Evolutionary conservation across 2,888 invertebrate genomes (phyloP).

Genomic region (Ligdia adustata): DNA sequence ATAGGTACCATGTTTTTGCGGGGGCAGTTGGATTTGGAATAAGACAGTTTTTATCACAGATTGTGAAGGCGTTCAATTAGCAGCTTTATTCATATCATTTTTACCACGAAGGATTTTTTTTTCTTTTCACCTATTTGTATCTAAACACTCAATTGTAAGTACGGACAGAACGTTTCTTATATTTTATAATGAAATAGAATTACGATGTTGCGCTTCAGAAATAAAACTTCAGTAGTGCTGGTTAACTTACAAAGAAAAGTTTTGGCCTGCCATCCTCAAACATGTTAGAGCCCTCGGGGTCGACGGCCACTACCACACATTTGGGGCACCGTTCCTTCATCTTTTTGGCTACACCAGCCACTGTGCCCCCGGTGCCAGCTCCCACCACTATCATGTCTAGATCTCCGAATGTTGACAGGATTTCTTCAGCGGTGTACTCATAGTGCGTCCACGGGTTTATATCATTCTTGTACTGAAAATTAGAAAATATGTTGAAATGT

Average conservation of each 20-base stretch:
- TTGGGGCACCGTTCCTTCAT: slow-evolving; percentile 91
- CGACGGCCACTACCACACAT: slow-evolving; percentile 91
- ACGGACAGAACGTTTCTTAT: too few species aligned
- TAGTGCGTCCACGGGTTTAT: slow-evolving; percentile 98
- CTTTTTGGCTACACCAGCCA: slow-evolving; percentile 94
- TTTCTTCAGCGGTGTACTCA: slow-evolving; percentile 96
- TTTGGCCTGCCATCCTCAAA: slow-evolving; percentile 83
- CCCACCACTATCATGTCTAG: slow-evolving; percentile 92
- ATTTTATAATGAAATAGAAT: too few species aligned
- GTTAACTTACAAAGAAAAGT: slow-evolving; percentile 45
- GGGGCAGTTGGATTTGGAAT: too few species aligned
- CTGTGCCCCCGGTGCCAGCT: slow-evolving; percentile 96
- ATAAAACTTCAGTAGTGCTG: too few species aligned
- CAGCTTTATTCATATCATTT: too few species aligned
- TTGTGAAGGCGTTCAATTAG: too few species aligned
- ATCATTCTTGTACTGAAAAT: slow-evolving; percentile 89
- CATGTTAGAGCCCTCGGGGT: slow-evolving; percentile 90
- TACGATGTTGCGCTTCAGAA: too few species aligned
- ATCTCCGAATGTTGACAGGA: slow-evolving; percentile 86
- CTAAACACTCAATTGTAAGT: too few species aligned
- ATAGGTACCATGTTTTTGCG: too few species aligned
- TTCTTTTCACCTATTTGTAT: too few species aligned
- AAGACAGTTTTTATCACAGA: too few species aligned
- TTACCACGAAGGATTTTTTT: too few species aligned
- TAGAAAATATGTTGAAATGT: background rate